phyloP scores from a whole-genome alignment of 37 sponge, comb jelly and placozoan genomes.

The Amphimedon queenslandica region DNA sequence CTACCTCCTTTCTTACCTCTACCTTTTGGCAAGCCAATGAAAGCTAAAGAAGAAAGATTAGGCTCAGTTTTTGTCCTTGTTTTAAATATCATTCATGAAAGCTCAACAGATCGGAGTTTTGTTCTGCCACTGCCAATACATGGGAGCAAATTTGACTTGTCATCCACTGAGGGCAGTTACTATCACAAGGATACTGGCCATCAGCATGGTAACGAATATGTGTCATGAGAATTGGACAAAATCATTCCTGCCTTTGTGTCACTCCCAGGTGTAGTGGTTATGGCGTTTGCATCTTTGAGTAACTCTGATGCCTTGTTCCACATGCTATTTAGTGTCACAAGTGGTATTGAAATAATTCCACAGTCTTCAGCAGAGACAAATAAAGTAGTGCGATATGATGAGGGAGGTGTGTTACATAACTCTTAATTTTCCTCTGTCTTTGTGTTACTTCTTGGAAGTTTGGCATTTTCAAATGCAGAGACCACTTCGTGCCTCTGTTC shows the following conservation, averaged over 20 bases:
- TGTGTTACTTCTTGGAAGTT: not conserved
- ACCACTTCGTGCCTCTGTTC: slow-evolving; percentile 17
- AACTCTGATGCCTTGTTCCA: slow-evolving; percentile 25
- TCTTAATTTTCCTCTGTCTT: not conserved
- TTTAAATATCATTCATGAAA: slow-evolving; percentile 21
- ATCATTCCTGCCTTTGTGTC: slow-evolving; percentile 12
- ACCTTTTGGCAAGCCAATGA: slow-evolving; percentile 15
- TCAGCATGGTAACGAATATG: not conserved
- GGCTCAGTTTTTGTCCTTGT: not conserved
- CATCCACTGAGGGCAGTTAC: slow-evolving; percentile 16
- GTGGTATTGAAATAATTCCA: slow-evolving; percentile 3
- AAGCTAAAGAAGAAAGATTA: slow-evolving; percentile 13
- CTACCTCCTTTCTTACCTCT: slow-evolving; percentile 24
- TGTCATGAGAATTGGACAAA: not conserved
- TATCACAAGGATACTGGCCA: slow-evolving; percentile 23
- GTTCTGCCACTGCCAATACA: slow-evolving; percentile 15
- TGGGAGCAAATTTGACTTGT: slow-evolving; percentile 23
- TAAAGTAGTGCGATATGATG: not conserved
- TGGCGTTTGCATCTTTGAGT: not conserved
- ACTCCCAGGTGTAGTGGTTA: slow-evolving; percentile 19
- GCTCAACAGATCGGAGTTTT: not conserved
- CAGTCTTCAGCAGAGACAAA: slow-evolving; percentile 7
- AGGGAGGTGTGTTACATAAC: not conserved
- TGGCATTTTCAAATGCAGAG: slow-evolving; percentile 9
- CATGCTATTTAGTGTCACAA: slow-evolving; percentile 9